These are phyloP conservation scores for Tiaroga cobitis DNA, from an alignment of 2,797 vertebrate species.

Conservation along the genomic window DNA sequence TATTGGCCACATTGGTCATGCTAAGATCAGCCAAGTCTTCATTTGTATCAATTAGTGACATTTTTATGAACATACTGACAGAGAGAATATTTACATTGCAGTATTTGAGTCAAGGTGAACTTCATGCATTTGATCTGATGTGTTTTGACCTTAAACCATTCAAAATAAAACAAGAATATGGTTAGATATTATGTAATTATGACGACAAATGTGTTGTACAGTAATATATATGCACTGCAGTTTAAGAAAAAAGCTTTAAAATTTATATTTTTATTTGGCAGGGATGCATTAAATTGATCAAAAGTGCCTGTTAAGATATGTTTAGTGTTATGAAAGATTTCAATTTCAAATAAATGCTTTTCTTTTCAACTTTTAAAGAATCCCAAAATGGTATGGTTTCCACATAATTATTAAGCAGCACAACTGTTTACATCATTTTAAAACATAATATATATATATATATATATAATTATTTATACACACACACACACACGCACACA, in stretches of 20 bases:
- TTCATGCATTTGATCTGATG: constrained; percentile 24
- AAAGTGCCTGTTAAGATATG: background rate
- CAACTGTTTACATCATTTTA: too few relatives aligned
- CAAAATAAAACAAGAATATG: background rate
- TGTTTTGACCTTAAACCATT: constrained; percentile 34
- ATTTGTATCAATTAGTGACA: constrained; percentile 19
- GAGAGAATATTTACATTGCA: constrained; percentile 34
- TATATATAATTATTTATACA: too few relatives aligned
- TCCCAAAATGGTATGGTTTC: background rate
- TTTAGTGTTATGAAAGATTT: background rate
- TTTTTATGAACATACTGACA: background rate
- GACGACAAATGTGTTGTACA: background rate
- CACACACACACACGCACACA: too few relatives aligned
- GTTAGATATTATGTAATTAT: constrained; percentile 10
- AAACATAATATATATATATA: too few relatives aligned
- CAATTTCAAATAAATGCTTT: background rate
- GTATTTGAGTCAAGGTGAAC: constrained; percentile 43
- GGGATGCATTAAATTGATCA: background rate
- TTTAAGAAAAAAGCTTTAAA: background rate
- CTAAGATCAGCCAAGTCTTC: constrained; percentile 54
- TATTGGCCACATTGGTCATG: constrained; percentile 75
- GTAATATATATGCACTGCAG: background rate
- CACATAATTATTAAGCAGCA: background rate
- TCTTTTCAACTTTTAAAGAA: background rate
- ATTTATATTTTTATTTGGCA: background rate